Base-by-base conservation (phyloP, 2,113 vertebrate species). In the Passer montanus region DNA sequence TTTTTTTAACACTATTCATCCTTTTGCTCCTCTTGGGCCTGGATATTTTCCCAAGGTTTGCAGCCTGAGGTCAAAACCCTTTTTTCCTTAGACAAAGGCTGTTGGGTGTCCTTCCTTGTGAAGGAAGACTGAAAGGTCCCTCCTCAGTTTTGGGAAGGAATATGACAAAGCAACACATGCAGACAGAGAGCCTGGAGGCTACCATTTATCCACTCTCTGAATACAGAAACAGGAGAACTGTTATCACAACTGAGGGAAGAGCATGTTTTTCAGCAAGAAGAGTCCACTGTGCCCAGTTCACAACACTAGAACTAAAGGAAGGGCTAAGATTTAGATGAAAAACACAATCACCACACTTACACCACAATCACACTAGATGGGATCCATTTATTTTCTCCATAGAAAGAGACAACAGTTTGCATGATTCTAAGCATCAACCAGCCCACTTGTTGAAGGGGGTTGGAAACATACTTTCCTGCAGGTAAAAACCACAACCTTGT, bases 1-100 rank as follows among this genome's bases (percentile, higher is more conserved):
- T n/a, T 20, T 46, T 13, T 21, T 60, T 70, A 11, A 63, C 26
- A 43, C 41, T 73, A 11, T 70, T 88, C 77, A 96, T 93, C 72
- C 83, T 93, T 90, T 80, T 97, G 87, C 90, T 96, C 41, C 80
- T 94, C 85, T 88, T 60, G 44, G 78, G 83, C 49, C 68, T 68
- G 35, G 83, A 28, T 63, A 17, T 84, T 86, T 87, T 92, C 58
- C 82, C 39, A 66, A 74, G 50, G 53, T 77, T 84, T 88, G 46
- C 83, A 78, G 28, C 68, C 60, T 43, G 28, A 58, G 60, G 72
- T 84, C 44, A 46, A 86, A 90, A 72, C 27, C 44, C 77, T 90
- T 87, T 55, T 56, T 52, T 75, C 37, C 41, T 37, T 56, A 69
- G 33, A 60, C 30, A 74, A 84, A 84, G 56, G 68, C 49, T 66